phyloP scores from a whole-genome alignment of 2,113 vertebrate species.

The Eulemur rufifrons region DNA sequence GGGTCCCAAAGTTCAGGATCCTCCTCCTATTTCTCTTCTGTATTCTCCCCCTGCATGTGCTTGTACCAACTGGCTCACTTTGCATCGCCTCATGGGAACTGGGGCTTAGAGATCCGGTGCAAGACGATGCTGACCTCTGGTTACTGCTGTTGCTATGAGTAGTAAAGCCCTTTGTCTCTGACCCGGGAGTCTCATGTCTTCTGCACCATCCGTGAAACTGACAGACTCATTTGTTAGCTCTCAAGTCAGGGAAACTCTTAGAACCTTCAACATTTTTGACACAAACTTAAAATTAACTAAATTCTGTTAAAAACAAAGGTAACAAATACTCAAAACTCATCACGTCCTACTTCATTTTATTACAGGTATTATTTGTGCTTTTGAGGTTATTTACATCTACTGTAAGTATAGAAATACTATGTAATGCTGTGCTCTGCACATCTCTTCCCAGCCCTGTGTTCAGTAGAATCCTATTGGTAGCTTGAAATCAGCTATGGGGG shows the following conservation, averaged over 20 bases:
- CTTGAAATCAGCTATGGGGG: not conserved
- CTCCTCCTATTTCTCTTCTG: not conserved
- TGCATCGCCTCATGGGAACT: not conserved
- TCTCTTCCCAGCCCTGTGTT: not conserved
- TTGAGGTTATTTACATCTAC: not conserved
- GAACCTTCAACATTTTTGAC: not conserved
- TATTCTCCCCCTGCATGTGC: not conserved
- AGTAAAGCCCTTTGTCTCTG: not conserved
- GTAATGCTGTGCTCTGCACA: not conserved
- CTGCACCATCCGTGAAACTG: not conserved
- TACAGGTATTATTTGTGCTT: not conserved
- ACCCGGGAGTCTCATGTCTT: not conserved
- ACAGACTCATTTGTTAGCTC: not conserved
- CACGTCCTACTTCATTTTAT: not conserved
- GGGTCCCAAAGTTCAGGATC: too few relatives aligned
- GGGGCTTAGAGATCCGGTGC: not conserved
- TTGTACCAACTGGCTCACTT: not conserved
- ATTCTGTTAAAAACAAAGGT: not conserved
- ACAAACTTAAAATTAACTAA: not conserved
- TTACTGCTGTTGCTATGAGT: not conserved
- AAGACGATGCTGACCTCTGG: not conserved
- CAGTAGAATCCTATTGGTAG: not conserved
- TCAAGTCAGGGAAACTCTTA: not conserved
- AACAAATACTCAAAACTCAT: not conserved
- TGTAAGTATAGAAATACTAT: not conserved